Evolutionary conservation across 2,888 invertebrate species (phyloP), one percentile per base, ranked within the genome.

Genomic region (Clusia tigrina): DNA sequence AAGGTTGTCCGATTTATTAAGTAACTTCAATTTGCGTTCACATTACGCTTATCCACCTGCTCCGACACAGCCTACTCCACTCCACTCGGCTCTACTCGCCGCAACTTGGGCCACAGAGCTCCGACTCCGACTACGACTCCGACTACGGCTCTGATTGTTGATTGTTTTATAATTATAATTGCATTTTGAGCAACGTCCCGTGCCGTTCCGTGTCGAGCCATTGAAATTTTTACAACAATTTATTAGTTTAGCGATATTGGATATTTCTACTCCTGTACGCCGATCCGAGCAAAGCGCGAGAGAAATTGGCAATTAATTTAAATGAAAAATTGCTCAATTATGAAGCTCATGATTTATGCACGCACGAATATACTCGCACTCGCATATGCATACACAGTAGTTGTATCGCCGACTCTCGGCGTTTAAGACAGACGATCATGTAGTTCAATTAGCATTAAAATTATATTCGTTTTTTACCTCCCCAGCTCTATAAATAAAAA

Each of bases 151-250:
- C n/a, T n/a, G n/a, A n/a, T n/a, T n/a, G 73, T 51, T 77, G 76
- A 80, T 80, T 80, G 79, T 80, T 80, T 80, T 80, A 79, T 80
- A 80, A 80, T 80, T 80, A 80, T 79, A 79, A 79, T 80, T 78
- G 79, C 79, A 79, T 77, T 77, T 77, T 73, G 71, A 70, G 57
- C 59, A 53, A 60, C 56, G 55, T 55, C 57, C n/a, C n/a, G 38
- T 42, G 24, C 20, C 51, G 58, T n/a, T n/a, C n/a, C n/a, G 55
- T 20, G 48, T 48, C 22, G 48, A 48, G 18, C 48, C 48, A 15
- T 15, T 18, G 20, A 18, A 20, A 22, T 20, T 18, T 18, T 22
- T 22, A 15, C 20, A 5, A 18, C 18, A 48, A 65, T 65, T 60
- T 65, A 65, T 67, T 65, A 62, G 67, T 59, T 51, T 38, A 64